Base-by-base conservation (phyloP, 2,113 vertebrate genomes). In the Lepidothrix coronata region DNA sequence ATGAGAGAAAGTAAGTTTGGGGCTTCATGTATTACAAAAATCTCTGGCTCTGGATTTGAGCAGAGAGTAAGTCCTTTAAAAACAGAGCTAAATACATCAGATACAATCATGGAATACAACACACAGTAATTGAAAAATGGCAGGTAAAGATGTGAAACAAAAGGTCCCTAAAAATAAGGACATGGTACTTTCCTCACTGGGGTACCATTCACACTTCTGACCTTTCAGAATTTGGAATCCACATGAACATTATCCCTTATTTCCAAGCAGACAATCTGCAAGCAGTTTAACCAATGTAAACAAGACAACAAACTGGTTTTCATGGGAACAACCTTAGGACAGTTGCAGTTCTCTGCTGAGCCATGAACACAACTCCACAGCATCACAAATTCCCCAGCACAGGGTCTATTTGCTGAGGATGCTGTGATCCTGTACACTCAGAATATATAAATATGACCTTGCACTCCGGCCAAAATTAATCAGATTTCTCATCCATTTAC, bases 171-270 rank as follows among this genome's bases (percentile, higher is more conserved):
- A 63, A 72, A 66, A 59, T 3, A 2, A 59, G 24, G 12, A 51
- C 11, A 8, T 3, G 8, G 44, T 39, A 72, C 48, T 62, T 58
- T 14, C 3, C 39, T 49, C 59, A 71, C 35, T 23, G 28, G 39
- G 16, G 27, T 58, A 37, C 28, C 58, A 35, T 55, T 52, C 51
- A 31, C 31, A 57, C 23, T 65, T 51, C 58, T 52, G 19, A 62
- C 52, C 14, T 59, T 30, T n/a, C 55, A 61, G 0, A 4, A 14
- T 43, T 70, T 66, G 19, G 6, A 72, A 68, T 51, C 55, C 28
- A 14, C 1, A 1, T 24, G 49, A 65, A 58, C 2, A 0, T 37
- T n/a, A 49, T 2, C 16, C 39, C 73, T 65, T 7, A 54, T 51
- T 88, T 72, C 39, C 43, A 62, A n/a, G 6, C 11, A 71, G 35